Percentiles rank a stretch among this genome's conserved stretches.
Evolutionary conservation across 2,113 vertebrate genomes (phyloP).

Genomic region (Tragelaphus buxtoni): DNA sequence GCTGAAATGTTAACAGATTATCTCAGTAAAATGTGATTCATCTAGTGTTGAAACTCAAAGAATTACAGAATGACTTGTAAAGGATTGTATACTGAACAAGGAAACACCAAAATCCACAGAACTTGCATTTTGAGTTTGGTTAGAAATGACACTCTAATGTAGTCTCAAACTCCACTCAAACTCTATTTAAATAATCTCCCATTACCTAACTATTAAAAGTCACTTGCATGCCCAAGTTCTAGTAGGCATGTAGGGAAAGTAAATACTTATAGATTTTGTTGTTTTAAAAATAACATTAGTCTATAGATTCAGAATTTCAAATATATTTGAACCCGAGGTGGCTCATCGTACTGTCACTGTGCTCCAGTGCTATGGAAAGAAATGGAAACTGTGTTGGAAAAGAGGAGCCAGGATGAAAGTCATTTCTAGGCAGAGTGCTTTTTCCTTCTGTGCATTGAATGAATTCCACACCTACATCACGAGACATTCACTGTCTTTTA

Average conservation of each 20-base stretch:
- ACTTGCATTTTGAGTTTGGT: not conserved
- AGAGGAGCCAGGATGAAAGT: not conserved
- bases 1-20: not conserved
- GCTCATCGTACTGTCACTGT: no score
- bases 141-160: not conserved
- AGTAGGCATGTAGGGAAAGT: not conserved
- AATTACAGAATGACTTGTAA: not conserved
- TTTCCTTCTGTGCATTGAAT: not conserved
- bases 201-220: not conserved
- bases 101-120: not conserved
- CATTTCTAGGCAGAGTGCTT: not conserved
- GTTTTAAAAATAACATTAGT: not conserved
- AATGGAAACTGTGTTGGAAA: not conserved
- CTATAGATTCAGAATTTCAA: not conserved
- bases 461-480: no score
- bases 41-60: not conserved
- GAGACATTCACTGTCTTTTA: not conserved
- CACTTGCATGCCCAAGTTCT: fast-evolving
- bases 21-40: not conserved
- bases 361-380: not conserved
- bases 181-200: not conserved
- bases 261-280: not conserved
- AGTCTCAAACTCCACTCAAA: not conserved
- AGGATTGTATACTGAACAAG: not conserved
- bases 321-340: not conserved